Conservation (phyloP, 2,113 vertebrate species). For the Lagopus leucura region DNA sequence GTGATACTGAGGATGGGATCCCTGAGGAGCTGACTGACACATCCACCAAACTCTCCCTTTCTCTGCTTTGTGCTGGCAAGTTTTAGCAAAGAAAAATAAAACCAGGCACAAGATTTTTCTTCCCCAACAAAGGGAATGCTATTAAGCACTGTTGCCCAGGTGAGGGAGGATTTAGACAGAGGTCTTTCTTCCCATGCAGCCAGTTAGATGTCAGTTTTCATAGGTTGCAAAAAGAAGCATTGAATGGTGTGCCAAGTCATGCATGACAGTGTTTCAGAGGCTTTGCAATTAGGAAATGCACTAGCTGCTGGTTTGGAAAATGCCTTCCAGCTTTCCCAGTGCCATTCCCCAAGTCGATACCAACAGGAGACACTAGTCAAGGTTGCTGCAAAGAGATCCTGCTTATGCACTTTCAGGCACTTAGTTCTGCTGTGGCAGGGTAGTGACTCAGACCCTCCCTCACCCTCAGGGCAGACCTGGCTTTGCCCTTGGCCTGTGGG, state of each 20-base stretch:
- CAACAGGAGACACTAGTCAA: neutral
- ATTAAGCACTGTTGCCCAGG: neutral
- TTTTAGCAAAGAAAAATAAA: neutral
- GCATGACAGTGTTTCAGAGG: neutral
- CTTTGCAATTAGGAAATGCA: neutral
- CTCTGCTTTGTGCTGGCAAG: neutral
- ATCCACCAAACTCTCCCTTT: neutral
- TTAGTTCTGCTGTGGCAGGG: neutral
- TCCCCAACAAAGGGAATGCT: neutral
- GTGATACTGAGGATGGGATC: neutral
- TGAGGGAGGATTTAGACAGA: fast-evolving
- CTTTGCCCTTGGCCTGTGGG: neutral
- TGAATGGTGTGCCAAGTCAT: neutral
- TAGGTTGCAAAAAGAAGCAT: neutral
- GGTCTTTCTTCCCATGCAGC: neutral
- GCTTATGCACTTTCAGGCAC: neutral
- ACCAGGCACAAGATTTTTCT: neutral
- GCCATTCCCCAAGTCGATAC: neutral
- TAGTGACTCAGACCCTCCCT: neutral
- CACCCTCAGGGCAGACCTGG: neutral
- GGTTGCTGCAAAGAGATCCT: neutral
- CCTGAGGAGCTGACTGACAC: fast-evolving
- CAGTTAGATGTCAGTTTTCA: neutral
- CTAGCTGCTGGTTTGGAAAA: neutral
- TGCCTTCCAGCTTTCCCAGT: neutral